These are phyloP conservation scores for Drosophila parthenogenetica DNA, from an alignment of 2,888 invertebrate species.

Conservation along the genomic window DNA sequence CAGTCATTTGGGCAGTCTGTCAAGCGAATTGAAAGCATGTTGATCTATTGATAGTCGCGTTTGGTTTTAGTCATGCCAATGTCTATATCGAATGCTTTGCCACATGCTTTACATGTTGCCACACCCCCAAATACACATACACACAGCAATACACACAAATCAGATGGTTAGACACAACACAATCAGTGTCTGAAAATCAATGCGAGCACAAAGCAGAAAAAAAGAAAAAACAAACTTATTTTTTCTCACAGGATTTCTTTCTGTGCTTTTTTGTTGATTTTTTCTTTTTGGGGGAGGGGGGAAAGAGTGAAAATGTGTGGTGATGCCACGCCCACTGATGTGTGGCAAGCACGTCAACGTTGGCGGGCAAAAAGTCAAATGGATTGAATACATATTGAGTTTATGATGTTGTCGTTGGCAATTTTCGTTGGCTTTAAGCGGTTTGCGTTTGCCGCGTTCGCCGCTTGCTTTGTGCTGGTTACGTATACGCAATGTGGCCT, in stretches of 20 bases:
- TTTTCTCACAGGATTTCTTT: neutral
- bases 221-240: neutral
- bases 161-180: conserved; percentile 63
- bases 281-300: neutral
- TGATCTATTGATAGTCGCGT: conserved; percentile 68
- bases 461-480: conserved; percentile 54
- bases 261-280: neutral
- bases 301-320: conserved; percentile 1
- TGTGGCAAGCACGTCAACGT: conserved; percentile 52
- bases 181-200: conserved; percentile 71
- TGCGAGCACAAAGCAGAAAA: conserved; percentile 24
- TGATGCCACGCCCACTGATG: conserved; percentile 49
- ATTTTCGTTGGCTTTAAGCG: conserved; percentile 77
- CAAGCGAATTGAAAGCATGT: conserved; percentile 45
- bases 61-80: conserved; percentile 52
- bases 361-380: conserved; percentile 74
- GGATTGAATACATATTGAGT: conserved; percentile 76
- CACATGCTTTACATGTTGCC: conserved; percentile 36
- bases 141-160: conserved; percentile 40
- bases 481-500: conserved; percentile 72
- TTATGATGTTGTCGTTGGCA: conserved; percentile 77
- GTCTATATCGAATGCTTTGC: conserved; percentile 53
- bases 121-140: conserved; percentile 26
- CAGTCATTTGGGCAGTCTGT: conserved; percentile 15
- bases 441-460: conserved; percentile 59